Evolutionary conservation across 2,797 vertebrate genomes (phyloP), one percentile per base, ranked within the genome.

Genomic region (Sus cebifrons): DNA sequence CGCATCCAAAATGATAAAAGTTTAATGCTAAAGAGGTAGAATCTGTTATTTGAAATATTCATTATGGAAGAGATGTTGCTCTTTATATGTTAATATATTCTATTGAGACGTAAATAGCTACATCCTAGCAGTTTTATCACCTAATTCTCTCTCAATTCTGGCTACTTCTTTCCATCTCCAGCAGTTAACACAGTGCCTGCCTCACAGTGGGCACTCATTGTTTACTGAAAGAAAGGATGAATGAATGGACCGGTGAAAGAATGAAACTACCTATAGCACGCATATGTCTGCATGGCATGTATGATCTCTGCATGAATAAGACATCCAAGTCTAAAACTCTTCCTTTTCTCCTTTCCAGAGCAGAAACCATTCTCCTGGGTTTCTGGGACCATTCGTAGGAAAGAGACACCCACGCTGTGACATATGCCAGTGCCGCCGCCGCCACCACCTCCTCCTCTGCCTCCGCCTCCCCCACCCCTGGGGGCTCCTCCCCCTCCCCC

Each of bases 341-440:
- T 91, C 52, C 27, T 96, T 83, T 97, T 98, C 25, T 96, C 93
- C 97, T 95, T 97, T 97, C 92, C 96, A 98, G 98, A 96, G 84
- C 95, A 75, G 77, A 98, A 96, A 79, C 60, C 56, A 58, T 91
- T 96, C 40, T 85, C 68, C 94, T 91, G 0, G 89, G 90, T n/a
- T 85, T 65, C 94, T 91, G 0, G 89, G 90, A 93, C 97, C 92
- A 86, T 97, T 98, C 91, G 2, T 94, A 97, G 70, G 81, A 70
- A 68, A 2, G 92, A 87, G 98, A 96, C 97, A 87, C 77, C 91
- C 83, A 90, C 93, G 91, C 95, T 40, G 96, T 93, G 96, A 96
- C 92, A 11, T 94, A 99, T 99, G 99, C 98, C 98, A 70, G 98
- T 98, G 91, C 98, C 98, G 0, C 98, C 98, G 0, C 99, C 98